A percentile compares a stretch with the other conserved stretches of the same genome.
phyloP scores from a whole-genome alignment of 2,888 invertebrate genomes.

The Ennomos erosarius region DNA sequence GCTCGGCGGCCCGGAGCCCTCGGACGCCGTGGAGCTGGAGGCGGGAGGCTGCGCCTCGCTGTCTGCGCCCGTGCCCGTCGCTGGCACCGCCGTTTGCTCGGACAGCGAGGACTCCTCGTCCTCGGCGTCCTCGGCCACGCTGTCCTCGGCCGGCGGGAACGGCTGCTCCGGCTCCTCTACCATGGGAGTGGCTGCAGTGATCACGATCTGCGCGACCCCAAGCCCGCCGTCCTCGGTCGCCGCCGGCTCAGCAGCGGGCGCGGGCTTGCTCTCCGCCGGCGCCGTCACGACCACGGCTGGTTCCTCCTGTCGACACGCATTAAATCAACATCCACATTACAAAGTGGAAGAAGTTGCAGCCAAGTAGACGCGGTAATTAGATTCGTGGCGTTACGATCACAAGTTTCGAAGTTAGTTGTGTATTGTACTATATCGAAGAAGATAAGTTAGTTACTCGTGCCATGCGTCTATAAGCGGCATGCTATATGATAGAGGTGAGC shows the following conservation, averaged over 20 bases:
- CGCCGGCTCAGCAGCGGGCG: constrained; percentile 72
- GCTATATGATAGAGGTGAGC: constrained; percentile 26
- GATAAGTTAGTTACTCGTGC: neutral
- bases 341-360: no score
- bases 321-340: no score
- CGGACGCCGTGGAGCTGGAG: constrained; percentile 89
- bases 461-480: constrained; percentile 31
- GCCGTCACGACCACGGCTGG: constrained; percentile 46
- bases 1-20: constrained; percentile 86
- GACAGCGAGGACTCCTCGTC: constrained; percentile 80
- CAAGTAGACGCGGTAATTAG: no score
- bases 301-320: constrained; percentile 42
- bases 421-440: neutral
- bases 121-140: constrained; percentile 53
- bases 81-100: constrained; percentile 78
- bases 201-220: constrained; percentile 95
- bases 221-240: constrained; percentile 86
- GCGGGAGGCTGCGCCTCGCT: constrained; percentile 85
- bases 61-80: constrained; percentile 82
- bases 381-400: no score
- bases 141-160: no score
- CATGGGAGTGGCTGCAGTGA: constrained; percentile 97
- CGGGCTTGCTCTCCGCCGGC: constrained; percentile 42
- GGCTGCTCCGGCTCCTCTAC: constrained; percentile 88
- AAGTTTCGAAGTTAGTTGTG: neutral